phyloP scores from a whole-genome alignment of 2,888 invertebrate species.

The Aspidiotus rigidus region DNA sequence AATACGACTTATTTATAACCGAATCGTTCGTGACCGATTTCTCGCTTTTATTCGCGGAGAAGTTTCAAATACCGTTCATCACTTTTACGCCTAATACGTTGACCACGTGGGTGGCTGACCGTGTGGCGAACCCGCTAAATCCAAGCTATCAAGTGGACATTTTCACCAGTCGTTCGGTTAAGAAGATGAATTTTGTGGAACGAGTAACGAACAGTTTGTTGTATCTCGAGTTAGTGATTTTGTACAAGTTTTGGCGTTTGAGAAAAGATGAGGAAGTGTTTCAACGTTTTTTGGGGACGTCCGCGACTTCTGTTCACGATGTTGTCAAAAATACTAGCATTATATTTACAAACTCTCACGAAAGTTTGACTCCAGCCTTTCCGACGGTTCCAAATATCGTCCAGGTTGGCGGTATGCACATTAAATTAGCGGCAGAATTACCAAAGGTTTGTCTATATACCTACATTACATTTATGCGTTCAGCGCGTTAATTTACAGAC shows the following conservation, averaged over 20 bases:
- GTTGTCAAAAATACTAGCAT: constrained; percentile 17
- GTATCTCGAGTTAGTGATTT: too few species aligned
- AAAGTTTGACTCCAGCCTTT: background rate
- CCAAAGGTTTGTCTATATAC: constrained; percentile 10
- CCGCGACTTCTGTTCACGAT: background rate
- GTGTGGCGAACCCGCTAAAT: constrained; percentile 36
- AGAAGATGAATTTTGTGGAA: constrained; percentile 10
- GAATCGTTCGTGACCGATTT: constrained; percentile 5
- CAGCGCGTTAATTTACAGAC: background rate
- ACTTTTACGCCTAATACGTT: constrained; percentile 3
- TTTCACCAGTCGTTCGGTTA: background rate
- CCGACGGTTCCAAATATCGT: constrained; percentile 15
- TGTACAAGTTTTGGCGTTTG: too few species aligned
- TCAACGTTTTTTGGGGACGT: background rate
- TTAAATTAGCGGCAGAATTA: background rate
- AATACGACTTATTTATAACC: constrained; percentile 35
- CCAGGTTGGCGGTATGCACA: constrained; percentile 17
- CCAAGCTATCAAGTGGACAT: constrained; percentile 24
- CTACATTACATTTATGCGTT: background rate
- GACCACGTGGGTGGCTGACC: constrained; percentile 36
- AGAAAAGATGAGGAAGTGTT: background rate
- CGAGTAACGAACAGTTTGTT: background rate
- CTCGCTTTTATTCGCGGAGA: constrained; percentile 6
- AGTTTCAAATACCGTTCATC: constrained; percentile 11
- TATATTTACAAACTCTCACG: background rate